These are phyloP conservation scores for Sternarchorhynchus goeldii DNA, from an alignment of 2,797 vertebrate species.

Conservation along the genomic window DNA sequence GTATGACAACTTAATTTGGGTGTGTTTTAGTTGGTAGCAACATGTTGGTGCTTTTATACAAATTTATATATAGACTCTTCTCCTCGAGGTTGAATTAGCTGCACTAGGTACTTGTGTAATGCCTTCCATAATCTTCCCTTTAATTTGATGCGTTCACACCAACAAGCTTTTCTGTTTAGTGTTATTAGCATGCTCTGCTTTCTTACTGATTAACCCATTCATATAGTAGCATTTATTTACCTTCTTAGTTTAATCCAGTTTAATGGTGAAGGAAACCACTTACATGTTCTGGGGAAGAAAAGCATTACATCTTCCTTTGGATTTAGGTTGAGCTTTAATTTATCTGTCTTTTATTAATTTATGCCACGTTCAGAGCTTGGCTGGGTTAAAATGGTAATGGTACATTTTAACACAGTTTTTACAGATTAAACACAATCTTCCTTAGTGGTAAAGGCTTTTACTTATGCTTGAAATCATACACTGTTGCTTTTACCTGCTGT, in stretches of 20 bases:
- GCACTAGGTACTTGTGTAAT: background rate
- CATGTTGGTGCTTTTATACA: constrained; percentile 1
- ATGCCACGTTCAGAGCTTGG: background rate
- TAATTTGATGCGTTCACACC: constrained; percentile 4
- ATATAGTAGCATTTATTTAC: constrained; percentile 18
- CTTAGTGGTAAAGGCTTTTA: no score
- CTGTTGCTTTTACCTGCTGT: background rate
- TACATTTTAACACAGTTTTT: background rate
- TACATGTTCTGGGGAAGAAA: background rate
- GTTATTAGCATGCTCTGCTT: constrained; percentile 9
- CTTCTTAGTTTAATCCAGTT: constrained; percentile 20
- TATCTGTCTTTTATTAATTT: background rate
- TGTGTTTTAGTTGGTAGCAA: background rate
- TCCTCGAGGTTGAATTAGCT: constrained; percentile 13
- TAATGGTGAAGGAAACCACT: constrained; percentile 5
- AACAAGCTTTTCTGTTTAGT: constrained; percentile 4
- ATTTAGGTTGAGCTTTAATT: constrained; percentile 22
- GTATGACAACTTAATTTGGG: constrained; percentile 8
- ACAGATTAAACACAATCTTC: background rate
- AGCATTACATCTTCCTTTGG: background rate
- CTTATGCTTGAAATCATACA: background rate
- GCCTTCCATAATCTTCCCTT: background rate
- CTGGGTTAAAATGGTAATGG: background rate
- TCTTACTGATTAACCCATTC: constrained; percentile 25
- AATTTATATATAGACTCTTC: constrained; percentile 13